Evolutionary conservation across 1,140 invertebrate genomes (phyloP), one percentile per base, ranked within the genome.

Genomic region (Lanistes nyassanus): DNA sequence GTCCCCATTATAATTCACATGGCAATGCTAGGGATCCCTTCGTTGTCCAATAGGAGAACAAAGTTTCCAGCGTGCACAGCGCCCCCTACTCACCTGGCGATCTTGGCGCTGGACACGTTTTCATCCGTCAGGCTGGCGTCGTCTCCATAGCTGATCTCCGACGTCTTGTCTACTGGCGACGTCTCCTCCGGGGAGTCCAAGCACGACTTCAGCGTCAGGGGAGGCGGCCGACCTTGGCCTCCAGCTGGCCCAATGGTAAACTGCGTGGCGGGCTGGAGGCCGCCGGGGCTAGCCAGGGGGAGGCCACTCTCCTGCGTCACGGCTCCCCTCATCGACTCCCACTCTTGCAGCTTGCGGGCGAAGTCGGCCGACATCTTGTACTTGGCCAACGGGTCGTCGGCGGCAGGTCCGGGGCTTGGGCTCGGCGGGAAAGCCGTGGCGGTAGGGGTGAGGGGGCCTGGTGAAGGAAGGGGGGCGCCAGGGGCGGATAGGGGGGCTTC

Each of bases 281-380:
- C 71, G 42, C 75, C 58, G 19, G 42, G 42, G 42, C n/a, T n/a
- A n/a, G 74, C 78, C 65, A 75, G 0, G 70, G 55, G 23, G 55
- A 72, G 23, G 29, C 62, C 62, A 1, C 26, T 7, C 31, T 64
- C 78, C 19, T 31, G 62, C 2, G 34, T 7, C 65, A 37, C 29
- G 37, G 62, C 21, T 2, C 84, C 85, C 76, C 83, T 86, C 19
- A 72, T 93, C 77, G 95, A 93, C 86, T 97, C 95, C 96, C 96
- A 97, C 86, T 97, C 95, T 86, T 96, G 95, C 0, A 97, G 90
- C 84, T 96, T 96, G 29, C 93, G 93, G 0, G 95, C 96, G 87
- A 97, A 97, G 80, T 95, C 95, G 64, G 94, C 91, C 13, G 94
- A 39, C 21, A 67, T 36, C 51, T 70, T 70, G 26, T 70, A 58